Percentiles rank a stretch among this genome's conserved stretches.
phyloP scores from a whole-genome alignment of 2,113 vertebrate species.

The Oncorhynchus keta region DNA sequence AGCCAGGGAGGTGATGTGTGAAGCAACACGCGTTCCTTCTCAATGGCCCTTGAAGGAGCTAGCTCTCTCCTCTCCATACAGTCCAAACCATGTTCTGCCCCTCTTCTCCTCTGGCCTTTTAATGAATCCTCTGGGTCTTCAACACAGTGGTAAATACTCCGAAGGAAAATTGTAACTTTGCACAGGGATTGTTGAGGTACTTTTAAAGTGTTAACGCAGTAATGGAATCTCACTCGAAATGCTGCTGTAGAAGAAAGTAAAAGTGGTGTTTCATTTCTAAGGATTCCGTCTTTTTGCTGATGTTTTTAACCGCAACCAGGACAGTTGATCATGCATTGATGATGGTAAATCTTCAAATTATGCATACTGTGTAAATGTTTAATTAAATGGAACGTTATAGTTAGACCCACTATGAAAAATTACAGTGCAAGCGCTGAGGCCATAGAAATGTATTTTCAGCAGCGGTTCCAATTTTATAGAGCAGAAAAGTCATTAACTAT shows the following conservation, averaged over 20 bases:
- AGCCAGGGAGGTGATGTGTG: constrained; percentile 34
- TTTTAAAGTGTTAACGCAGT: constrained; percentile 4
- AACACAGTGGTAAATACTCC: constrained; percentile 38
- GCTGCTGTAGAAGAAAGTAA: no score
- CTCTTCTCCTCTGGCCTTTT: constrained; percentile 31
- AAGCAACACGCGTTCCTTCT: constrained; percentile 19
- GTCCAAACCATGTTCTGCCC: constrained; percentile 39
- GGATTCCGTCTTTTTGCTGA: background rate
- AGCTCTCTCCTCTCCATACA: constrained; percentile 28
- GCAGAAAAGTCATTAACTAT: constrained; percentile 38
- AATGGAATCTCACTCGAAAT: background rate
- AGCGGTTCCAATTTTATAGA: constrained; percentile 17
- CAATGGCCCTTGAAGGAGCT: constrained; percentile 59
- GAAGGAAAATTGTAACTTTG: constrained; percentile 30
- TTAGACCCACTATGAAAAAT: constrained; percentile 25
- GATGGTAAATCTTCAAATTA: background rate
- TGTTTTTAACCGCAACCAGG: background rate
- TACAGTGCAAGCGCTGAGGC: constrained; percentile 36
- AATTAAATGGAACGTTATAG: constrained; percentile 33
- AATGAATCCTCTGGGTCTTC: constrained; percentile 67
- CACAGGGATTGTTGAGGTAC: constrained; percentile 17
- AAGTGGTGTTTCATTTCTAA: no score
- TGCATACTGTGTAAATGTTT: constrained; percentile 17
- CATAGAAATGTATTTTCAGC: constrained; percentile 41
- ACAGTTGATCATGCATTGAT: background rate